These are phyloP conservation scores for Parambassis ranga DNA, from an alignment of 2,797 vertebrate genomes.

Conservation along the genomic window DNA sequence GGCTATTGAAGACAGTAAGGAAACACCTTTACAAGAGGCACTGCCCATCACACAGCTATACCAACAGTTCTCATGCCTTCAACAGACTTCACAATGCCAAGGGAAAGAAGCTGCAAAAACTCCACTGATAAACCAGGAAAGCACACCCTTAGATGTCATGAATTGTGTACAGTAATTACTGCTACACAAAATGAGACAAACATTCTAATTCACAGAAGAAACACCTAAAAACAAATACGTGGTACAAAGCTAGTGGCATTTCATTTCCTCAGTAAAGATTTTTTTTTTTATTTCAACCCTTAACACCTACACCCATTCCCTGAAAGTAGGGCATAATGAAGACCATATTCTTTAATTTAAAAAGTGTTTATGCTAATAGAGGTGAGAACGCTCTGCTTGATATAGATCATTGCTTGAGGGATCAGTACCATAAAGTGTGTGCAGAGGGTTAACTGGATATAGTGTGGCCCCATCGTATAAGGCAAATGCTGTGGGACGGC, in stretches of 20 bases:
- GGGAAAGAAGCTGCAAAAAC: slow-evolving; percentile 2
- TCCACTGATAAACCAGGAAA: background rate
- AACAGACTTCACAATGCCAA: slow-evolving; percentile 17
- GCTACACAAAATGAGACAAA: no score
- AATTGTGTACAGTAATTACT: no score
- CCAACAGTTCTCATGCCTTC: slow-evolving; percentile 21
- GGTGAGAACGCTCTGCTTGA: slow-evolving; percentile 48
- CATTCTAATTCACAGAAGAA: no score
- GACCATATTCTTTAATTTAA: slow-evolving; percentile 34
- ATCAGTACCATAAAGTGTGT: slow-evolving; percentile 44
- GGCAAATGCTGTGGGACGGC: slow-evolving; percentile 48
- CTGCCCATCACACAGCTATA: slow-evolving; percentile 16
- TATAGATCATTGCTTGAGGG: slow-evolving; percentile 62
- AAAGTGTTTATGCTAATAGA: slow-evolving; percentile 56
- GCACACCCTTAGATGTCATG: no score
- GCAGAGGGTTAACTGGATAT: slow-evolving; percentile 56
- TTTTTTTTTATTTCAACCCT: background rate
- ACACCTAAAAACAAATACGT: background rate
- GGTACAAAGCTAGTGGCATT: slow-evolving; percentile 20
- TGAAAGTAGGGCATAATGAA: slow-evolving; percentile 33
- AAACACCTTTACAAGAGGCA: background rate
- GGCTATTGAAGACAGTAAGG: background rate
- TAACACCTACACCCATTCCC: background rate
- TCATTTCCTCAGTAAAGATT: no score
- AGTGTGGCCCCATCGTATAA: slow-evolving; percentile 38